These are phyloP conservation scores for Oedothorax gibbosus DNA, from an alignment of 1,140 invertebrate genomes.

Conservation along the genomic window DNA sequence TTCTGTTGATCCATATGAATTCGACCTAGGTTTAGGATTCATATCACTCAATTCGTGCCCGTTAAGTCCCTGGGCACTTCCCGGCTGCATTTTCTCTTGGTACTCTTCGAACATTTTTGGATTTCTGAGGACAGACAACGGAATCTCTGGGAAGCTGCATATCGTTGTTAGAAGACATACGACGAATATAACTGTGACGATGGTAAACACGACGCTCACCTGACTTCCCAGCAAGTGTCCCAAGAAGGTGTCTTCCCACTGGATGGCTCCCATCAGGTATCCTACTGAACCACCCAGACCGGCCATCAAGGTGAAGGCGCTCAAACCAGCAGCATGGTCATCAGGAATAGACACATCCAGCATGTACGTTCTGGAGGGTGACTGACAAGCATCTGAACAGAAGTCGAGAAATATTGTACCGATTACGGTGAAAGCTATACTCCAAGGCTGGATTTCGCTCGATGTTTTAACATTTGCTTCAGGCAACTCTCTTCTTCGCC, in stretches of 20 bases:
- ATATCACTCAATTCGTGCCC: background rate
- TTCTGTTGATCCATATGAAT: conserved; percentile 17
- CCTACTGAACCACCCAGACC: conserved; percentile 94
- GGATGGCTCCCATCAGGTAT: conserved; percentile 90
- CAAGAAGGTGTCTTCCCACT: conserved; percentile 89
- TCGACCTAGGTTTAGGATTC: background rate
- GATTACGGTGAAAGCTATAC: conserved; percentile 90
- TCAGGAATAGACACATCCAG: conserved; percentile 92
- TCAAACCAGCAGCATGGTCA: conserved; percentile 91
- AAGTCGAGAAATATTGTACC: conserved; percentile 95
- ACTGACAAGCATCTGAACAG: conserved; percentile 95
- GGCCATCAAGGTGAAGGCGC: conserved; percentile 96
- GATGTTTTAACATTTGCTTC: background rate
- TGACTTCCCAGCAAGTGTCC: conserved; percentile 87
- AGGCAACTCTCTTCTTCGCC: background rate
- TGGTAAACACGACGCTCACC: conserved; percentile 87
- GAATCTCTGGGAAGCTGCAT: conserved; percentile 89
- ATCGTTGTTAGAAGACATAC: conserved; percentile 83
- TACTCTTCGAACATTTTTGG: conserved; percentile 66
- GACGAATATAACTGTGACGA: conserved; percentile 88
- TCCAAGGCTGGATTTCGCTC: conserved; percentile 76
- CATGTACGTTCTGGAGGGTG: conserved; percentile 90
- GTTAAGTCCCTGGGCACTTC: background rate
- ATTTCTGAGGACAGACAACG: conserved; percentile 74
- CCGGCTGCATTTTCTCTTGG: conserved; percentile 57